These are phyloP conservation scores for Trichopoda pennipes DNA, from an alignment of 2,888 invertebrate genomes.

Conservation along the genomic window DNA sequence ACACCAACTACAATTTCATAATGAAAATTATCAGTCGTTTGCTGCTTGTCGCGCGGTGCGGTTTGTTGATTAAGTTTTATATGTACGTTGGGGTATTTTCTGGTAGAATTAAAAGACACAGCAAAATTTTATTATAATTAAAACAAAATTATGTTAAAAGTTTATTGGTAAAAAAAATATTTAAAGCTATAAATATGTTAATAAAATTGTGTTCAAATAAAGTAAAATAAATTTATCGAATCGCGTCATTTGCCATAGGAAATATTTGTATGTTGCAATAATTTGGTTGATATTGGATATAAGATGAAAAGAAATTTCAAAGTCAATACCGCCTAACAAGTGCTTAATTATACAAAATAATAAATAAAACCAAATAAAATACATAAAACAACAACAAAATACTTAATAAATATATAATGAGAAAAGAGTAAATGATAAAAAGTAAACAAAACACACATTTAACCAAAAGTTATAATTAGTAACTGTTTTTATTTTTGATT, in stretches of 20 bases:
- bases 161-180: background rate
- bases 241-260: background rate
- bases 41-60: constrained; percentile 55
- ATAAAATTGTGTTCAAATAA: background rate
- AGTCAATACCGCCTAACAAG: constrained; percentile 57
- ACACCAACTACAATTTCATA: constrained; percentile 32
- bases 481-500: constrained; percentile 34
- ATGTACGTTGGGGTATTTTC: constrained; percentile 7
- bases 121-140: background rate
- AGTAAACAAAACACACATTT: constrained; percentile 24
- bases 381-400: constrained; percentile 15
- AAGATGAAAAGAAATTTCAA: constrained; percentile 48
- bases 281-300: constrained; percentile 37
- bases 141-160: constrained; percentile 4
- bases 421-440: constrained; percentile 44
- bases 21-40: constrained; percentile 55
- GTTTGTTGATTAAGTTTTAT: constrained; percentile 6
- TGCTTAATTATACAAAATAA: constrained; percentile 42
- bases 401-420: constrained; percentile 49
- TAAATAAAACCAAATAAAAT: background rate
- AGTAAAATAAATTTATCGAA: background rate
- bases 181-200: background rate
- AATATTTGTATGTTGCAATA: constrained; percentile 21
- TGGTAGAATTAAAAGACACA: constrained; percentile 27
- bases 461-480: constrained; percentile 9